A percentile compares a stretch with the other conserved stretches of the same genome.
Evolutionary conservation across 2,888 invertebrate species (phyloP).

Genomic region (Dynastes maya): DNA sequence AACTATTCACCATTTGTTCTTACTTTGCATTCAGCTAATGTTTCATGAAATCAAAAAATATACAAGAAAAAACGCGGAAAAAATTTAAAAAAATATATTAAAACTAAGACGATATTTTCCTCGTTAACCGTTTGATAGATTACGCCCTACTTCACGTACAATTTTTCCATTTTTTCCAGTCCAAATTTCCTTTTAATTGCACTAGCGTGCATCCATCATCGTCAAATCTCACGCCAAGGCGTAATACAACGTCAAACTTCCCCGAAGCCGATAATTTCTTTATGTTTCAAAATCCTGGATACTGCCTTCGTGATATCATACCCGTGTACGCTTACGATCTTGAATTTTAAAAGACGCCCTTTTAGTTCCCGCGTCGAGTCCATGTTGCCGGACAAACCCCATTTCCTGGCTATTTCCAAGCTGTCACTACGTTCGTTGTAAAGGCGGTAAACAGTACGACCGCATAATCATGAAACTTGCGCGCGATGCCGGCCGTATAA

Average conservation of each 20-base stretch:
- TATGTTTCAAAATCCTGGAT: not conserved
- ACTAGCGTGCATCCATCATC: slow-evolving; percentile 16
- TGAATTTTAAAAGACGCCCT: slow-evolving; percentile 5
- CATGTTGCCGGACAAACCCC: slow-evolving; percentile 58
- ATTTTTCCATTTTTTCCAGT: not conserved
- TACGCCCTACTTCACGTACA: not conserved
- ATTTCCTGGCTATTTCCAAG: slow-evolving; percentile 64
- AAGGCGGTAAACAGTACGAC: slow-evolving; percentile 47
- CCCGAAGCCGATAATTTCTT: slow-evolving; percentile 5
- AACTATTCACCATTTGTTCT: too few relatives aligned
- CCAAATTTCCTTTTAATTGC: slow-evolving; percentile 36
- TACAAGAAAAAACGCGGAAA: too few relatives aligned
- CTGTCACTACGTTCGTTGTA: slow-evolving; percentile 48
- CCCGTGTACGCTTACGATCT: not conserved
- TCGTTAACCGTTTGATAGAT: slow-evolving; percentile 14
- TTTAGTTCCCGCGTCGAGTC: not conserved
- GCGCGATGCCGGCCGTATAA: slow-evolving; percentile 25
- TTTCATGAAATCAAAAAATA: too few relatives aligned
- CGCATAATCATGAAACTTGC: slow-evolving; percentile 44
- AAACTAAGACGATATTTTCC: not conserved
- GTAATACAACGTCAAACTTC: not conserved
- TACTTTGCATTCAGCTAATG: too few relatives aligned
- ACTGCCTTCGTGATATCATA: not conserved
- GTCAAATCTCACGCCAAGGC: slow-evolving; percentile 11
- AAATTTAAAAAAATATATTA: not conserved